Percentiles rank a stretch among this genome's conserved stretches.
These are phyloP conservation scores for Neodiprion pinetum DNA, from an alignment of 1,140 invertebrate species.

Conservation along the genomic window DNA sequence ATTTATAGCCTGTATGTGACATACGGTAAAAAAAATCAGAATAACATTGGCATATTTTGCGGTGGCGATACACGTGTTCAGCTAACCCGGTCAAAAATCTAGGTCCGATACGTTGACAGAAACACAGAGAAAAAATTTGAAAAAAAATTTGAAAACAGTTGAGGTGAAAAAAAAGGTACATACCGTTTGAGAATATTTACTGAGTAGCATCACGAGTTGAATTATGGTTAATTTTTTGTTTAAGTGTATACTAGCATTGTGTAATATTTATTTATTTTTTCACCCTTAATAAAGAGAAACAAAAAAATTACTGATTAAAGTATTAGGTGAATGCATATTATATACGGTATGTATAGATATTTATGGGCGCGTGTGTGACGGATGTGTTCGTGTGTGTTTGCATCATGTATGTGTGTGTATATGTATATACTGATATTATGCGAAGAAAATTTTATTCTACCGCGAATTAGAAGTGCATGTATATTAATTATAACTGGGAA, in stretches of 20 bases:
- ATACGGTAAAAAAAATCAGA: neutral
- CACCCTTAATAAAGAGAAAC: neutral
- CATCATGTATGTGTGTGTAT: neutral
- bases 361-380: neutral
- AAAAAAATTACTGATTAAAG: neutral
- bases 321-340: neutral
- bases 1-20: neutral
- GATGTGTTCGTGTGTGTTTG: neutral
- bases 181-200: neutral
- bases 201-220: conserved; percentile 20
- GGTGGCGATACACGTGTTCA: too few species aligned
- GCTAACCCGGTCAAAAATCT: too few species aligned
- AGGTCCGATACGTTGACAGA: too few species aligned
- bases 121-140: neutral
- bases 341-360: neutral
- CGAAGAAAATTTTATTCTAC: neutral
- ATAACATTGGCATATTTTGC: too few species aligned
- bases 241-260: conserved; percentile 36
- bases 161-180: neutral
- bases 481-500: neutral
- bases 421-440: neutral
- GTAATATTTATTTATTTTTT: conserved; percentile 61
- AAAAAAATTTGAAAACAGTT: neutral
- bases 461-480: neutral
- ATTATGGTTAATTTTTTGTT: conserved; percentile 22